Evolutionary conservation across 2,113 vertebrate genomes (phyloP), one percentile per base, ranked within the genome.

Genomic region (Lonchura striata): DNA sequence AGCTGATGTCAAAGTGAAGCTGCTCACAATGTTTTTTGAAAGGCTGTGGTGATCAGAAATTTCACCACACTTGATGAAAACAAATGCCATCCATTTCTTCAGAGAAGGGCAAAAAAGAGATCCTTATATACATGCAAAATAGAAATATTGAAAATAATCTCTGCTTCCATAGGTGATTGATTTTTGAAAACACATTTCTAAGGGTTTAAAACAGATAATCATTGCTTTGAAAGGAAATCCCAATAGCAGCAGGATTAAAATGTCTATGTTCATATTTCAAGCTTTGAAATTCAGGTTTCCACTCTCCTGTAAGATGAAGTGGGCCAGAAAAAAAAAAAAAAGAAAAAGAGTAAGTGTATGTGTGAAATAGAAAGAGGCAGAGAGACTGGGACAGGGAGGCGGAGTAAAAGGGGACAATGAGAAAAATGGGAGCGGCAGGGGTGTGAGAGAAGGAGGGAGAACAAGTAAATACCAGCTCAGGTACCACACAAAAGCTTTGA

Each of bases 211-310:
- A 41, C 6, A 80, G 31, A 91, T 50, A 54, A 27, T 16, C 90
- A 82, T 50, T 78, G 37, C 23, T 74, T 78, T 87, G 78, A 74
- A 87, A 92, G 83, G 47, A 80, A 89, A 89, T 31, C 11, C 6
- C 30, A 81, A 41, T 9, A 86, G 64, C 41, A 90, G 59, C 20
- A 96, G 77, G 35, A 90, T 87, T 74, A 77, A 90, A 72, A 44
- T 2, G 1, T n/a, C 6, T 44, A 61, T 42, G 33, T 77, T 69
- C 42, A 8, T 35, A 84, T 74, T 87, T 87, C 78, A 69, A 22
- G 28, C 77, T 1, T 4, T n/a, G 17, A 30, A 89, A 91, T 64
- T 83, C 39, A 59, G 23, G 13, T 68, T 91, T 64, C 17, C 11
- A 41, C 22, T 76, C 25, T 49, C 42, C 42, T 46, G 15, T 54